Conservation (phyloP, 2,113 vertebrate species). For the Cheilinus undulatus region DNA sequence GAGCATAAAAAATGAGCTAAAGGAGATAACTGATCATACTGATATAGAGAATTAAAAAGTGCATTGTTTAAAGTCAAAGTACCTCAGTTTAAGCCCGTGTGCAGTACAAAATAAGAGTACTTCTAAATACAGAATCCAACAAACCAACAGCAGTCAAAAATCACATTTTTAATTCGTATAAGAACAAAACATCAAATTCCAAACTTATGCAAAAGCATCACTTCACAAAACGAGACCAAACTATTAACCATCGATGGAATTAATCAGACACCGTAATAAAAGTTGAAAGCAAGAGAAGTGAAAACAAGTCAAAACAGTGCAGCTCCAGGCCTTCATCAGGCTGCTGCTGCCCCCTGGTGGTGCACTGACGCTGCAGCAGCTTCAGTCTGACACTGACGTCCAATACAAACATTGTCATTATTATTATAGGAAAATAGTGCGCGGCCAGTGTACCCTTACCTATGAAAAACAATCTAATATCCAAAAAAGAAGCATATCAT, state of each 20-base stretch:
- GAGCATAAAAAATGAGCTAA: too few relatives aligned
- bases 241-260: conserved; percentile 57
- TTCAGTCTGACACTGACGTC: conserved; percentile 16
- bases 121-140: neutral
- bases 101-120: too few relatives aligned
- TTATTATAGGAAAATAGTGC: conserved; percentile 78
- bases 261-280: conserved; percentile 47
- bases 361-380: conserved; percentile 26
- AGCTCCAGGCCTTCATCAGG: conserved; percentile 29
- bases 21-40: too few relatives aligned
- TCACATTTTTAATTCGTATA: conserved; percentile 78
- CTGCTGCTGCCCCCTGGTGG: conserved; percentile 74
- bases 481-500: conserved; percentile 66
- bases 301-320: conserved; percentile 41
- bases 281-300: conserved; percentile 59
- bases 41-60: too few relatives aligned
- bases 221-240: conserved; percentile 80
- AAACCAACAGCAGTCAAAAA: conserved; percentile 58
- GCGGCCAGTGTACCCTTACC: conserved; percentile 65
- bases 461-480: conserved; percentile 65
- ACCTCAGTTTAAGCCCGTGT: too few relatives aligned
- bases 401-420: conserved; percentile 49
- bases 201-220: conserved; percentile 78
- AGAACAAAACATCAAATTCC: conserved; percentile 74
- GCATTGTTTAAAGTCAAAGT: too few relatives aligned